Base-by-base conservation (phyloP, 64 coral and sea anemone species). In the Montipora efflorescens region DNA sequence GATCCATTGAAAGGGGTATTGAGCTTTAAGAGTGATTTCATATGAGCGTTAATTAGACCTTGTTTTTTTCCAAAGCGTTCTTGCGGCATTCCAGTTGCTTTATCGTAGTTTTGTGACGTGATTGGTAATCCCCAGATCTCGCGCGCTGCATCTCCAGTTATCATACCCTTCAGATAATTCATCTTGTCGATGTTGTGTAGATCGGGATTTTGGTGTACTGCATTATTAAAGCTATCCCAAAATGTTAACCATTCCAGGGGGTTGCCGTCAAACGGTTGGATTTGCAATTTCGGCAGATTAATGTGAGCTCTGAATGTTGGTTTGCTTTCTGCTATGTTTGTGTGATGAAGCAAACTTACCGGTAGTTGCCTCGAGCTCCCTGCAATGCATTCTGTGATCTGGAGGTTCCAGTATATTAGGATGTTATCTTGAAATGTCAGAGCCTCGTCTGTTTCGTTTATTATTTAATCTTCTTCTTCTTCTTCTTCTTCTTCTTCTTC, bases 151-250 rank as follows among this genome's bases (percentile, higher is more conserved):
- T 90, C 68, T 7, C 20, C 79, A 15, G 75, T 76, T 53, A 91
- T 28, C 59, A 87, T 25, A 7, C 79, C 80, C 50, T 95, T 90
- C 28, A 76, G 18, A 62, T 83, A 92, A 53, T 91, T 81, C 89
- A 71, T 91, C 77, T 71, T 91, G 48, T 74, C 76, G 77, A 70
- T 78, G 47, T 81, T 91, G 57, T 75, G 28, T 49, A 91, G 67
- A 71, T 80, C 64, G 52, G 45, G 90, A 92, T 83, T 83, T 49
- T 75, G 18, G 90, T 83, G 78, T 61, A 92, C 90, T 75, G 90
- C 90, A 75, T 84, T 92, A 36, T 61, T 80, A 72, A 68, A 82
- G 90, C 90, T 91, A 48, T 83, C 78, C 78, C 90, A 91, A 79
- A 91, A 72, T 75, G 90, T 83, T 70, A 84, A 67, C 64, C 47